Evolutionary conservation across 2,888 invertebrate genomes (phyloP), one percentile per base, ranked within the genome.

Genomic region (Fabriciana adippe): DNA sequence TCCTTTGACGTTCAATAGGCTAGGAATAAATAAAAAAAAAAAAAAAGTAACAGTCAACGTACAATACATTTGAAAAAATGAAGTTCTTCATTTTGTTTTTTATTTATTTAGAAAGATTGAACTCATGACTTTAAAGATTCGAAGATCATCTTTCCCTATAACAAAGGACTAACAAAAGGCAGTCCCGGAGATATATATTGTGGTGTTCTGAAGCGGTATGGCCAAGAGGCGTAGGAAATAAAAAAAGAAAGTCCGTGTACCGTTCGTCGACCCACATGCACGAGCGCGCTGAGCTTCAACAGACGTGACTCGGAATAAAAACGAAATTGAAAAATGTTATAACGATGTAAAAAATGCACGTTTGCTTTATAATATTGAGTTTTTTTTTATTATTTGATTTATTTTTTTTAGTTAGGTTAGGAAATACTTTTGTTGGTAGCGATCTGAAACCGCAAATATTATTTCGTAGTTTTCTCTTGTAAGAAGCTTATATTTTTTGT

Each of bases 161-260:
- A 70, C 65, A 65, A 72, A 66, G 64, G 68, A 64, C 64, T 54
- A 64, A 64, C 63, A 61, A 54, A 59, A 61, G 55, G 60, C 48
- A 60, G 51, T 53, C 55, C 53, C 47, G 53, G 48, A 53, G 56
- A 54, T 41, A 41, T 35, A 47, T 45, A 48, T 55, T 50, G 50
- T 35, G 47, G 61, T 60, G 55, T 57, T 61, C 61, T 59, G 63
- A 66, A 51, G 59, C 56, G 50, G 53, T 47, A 59, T 63, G 51
- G 57, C 63, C 61, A 56, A 63, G 68, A 67, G 70, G 64, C 68
- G 69, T 60, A 66, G 66, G 81, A 80, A 86, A 84, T 80, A 85
- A 90, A 89, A 89, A 90, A 91, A 90, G 89, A 90, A 91, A 90
- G 89, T 88, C 81, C 74, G 74, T 75, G 75, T 87, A 87, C 91